Evolutionary conservation across 1,140 invertebrate genomes (phyloP).

Genomic region (Hestina assimilis): DNA sequence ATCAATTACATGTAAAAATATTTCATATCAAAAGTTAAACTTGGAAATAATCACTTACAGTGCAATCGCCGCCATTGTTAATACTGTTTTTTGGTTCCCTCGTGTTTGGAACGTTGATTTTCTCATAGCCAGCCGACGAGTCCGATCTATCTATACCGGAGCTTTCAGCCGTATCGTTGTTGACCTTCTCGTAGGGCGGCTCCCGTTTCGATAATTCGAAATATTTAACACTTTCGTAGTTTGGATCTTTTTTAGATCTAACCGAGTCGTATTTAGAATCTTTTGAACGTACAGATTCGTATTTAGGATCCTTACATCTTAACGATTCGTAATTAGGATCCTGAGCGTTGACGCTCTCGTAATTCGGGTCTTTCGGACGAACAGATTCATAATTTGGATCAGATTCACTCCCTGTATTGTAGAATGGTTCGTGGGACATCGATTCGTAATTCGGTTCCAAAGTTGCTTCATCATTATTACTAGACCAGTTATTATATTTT

Average conservation of each 20-base stretch:
- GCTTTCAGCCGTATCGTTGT: constrained; percentile 53
- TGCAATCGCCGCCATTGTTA: constrained; percentile 60
- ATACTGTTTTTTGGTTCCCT: constrained; percentile 66
- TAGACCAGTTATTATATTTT: constrained; percentile 61
- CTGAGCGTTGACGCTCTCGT: constrained; percentile 59
- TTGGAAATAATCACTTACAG: constrained; percentile 77
- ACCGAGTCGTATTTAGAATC: constrained; percentile 72
- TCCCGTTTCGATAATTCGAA: constrained; percentile 74
- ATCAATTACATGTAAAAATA: constrained; percentile 9
- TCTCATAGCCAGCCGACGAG: constrained; percentile 75
- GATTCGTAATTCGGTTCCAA: constrained; percentile 83
- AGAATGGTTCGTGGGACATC: constrained; percentile 81
- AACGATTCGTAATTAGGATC: constrained; percentile 71
- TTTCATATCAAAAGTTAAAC: constrained; percentile 50
- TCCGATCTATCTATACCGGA: constrained; percentile 62
- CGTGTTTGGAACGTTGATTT: constrained; percentile 58
- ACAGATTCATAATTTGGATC: constrained; percentile 87
- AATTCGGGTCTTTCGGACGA: constrained; percentile 75
- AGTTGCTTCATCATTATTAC: constrained; percentile 59
- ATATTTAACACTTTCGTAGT: constrained; percentile 80
- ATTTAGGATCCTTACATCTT: constrained; percentile 81
- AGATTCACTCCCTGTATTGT: constrained; percentile 84
- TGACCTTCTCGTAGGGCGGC: constrained; percentile 77
- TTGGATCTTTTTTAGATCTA: constrained; percentile 74
- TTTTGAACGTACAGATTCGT: constrained; percentile 82